Conservation (phyloP, 2,888 invertebrate species). For the Cryptocephalus moraei region DNA sequence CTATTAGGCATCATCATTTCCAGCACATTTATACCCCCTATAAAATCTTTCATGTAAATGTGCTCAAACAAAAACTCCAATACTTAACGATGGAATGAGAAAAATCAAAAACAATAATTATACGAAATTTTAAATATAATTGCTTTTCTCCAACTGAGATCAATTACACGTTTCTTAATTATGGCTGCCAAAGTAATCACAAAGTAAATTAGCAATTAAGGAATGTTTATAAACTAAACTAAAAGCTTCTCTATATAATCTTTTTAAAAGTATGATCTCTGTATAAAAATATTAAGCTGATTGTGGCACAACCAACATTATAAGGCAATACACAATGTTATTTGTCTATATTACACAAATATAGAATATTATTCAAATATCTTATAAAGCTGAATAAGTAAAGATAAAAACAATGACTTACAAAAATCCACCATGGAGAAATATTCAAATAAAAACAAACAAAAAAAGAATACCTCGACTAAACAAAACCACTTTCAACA, state of each 20-base stretch:
- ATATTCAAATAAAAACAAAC: too few species aligned
- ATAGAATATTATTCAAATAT: neutral
- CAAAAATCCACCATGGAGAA: too few species aligned
- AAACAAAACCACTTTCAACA: too few species aligned
- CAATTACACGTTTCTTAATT: conserved; percentile 1
- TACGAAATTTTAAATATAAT: too few species aligned
- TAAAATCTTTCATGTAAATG: too few species aligned
- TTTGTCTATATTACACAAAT: neutral
- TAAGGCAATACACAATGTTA: neutral
- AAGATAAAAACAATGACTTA: neutral
- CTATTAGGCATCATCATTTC: too few species aligned
- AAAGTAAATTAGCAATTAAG: conserved; percentile 16
- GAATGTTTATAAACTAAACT: conserved; percentile 17
- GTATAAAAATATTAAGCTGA: conserved; percentile 5
- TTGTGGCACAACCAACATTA: conserved; percentile 2
- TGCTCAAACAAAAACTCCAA: too few species aligned
- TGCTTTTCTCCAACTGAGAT: too few species aligned
- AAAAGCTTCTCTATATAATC: neutral
- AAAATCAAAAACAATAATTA: too few species aligned
- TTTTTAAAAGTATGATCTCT: conserved; percentile 3
- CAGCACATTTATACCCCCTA: too few species aligned
- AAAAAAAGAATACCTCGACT: too few species aligned
- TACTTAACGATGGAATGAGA: too few species aligned
- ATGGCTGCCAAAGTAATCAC: conserved; percentile 26
- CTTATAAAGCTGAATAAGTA: neutral